Conservation (phyloP, 2,888 invertebrate genomes). For the Eretmocerus hayati region DNA sequence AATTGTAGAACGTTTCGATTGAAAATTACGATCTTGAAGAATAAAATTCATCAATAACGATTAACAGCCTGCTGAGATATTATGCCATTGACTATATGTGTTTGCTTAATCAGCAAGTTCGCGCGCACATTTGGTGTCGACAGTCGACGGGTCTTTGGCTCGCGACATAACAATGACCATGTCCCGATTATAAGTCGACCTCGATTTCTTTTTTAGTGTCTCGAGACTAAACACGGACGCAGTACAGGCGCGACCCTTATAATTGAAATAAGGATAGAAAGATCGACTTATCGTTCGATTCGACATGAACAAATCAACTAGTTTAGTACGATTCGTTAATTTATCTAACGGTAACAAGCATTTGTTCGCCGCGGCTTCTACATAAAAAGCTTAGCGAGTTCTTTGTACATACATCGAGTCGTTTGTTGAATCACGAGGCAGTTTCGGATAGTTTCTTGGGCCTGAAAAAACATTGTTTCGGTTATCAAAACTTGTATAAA, state of each 20-base stretch:
- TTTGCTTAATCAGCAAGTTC: not conserved
- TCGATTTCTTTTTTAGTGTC: conserved; percentile 8
- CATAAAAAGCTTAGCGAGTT: not conserved
- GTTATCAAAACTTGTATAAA: too few species aligned
- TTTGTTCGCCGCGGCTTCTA: not conserved
- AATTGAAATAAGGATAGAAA: not conserved
- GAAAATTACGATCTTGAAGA: too few species aligned
- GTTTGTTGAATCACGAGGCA: conserved; percentile 13
- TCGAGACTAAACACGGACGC: not conserved
- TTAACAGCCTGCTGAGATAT: too few species aligned
- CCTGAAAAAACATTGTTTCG: too few species aligned
- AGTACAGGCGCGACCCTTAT: not conserved
- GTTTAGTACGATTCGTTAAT: conserved; percentile 1
- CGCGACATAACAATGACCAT: conserved; percentile 5
- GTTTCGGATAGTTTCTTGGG: too few species aligned
- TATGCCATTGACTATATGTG: too few species aligned
- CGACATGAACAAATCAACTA: not conserved
- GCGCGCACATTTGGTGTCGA: conserved; percentile 1
- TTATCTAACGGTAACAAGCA: conserved; percentile 8
- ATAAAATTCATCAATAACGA: too few species aligned
- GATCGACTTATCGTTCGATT: not conserved
- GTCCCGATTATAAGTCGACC: conserved; percentile 8
- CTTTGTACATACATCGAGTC: conserved; percentile 16
- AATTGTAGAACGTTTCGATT: too few species aligned
- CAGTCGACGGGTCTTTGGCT: too few species aligned